Conservation (phyloP, 2,888 invertebrate genomes). For the Asteroscopus sphinx region DNA sequence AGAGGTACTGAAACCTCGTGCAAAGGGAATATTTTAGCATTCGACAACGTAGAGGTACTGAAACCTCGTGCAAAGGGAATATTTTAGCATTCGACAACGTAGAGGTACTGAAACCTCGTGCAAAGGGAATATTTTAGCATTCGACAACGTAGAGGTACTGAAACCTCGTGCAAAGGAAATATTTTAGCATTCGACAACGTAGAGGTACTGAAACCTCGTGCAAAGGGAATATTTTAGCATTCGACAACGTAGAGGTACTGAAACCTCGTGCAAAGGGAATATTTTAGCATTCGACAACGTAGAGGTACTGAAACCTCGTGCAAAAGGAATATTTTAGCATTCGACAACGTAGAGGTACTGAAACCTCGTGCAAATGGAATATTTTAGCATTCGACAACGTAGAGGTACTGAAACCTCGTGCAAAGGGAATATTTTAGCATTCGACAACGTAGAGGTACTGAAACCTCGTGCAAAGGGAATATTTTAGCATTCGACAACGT, state of each 20-base stretch:
- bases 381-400: conserved; percentile 36
- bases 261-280: conserved; percentile 28
- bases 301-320: conserved; percentile 16
- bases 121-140: conserved; percentile 37
- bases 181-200: conserved; percentile 36
- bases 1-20: conserved; percentile 16
- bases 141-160: conserved; percentile 27
- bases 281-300: conserved; percentile 36
- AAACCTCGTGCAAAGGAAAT: conserved; percentile 27
- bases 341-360: conserved; percentile 27
- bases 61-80: conserved; percentile 28
- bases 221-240: conserved; percentile 37
- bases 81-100: conserved; percentile 36
- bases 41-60: conserved; percentile 27
- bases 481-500: conserved; percentile 36
- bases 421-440: conserved; percentile 37
- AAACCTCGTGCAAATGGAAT: conserved; percentile 28
- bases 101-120: conserved; percentile 16
- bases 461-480: conserved; percentile 28
- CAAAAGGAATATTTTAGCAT: conserved; percentile 37
- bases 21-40: conserved; percentile 37
- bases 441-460: conserved; percentile 27
- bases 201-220: conserved; percentile 16
- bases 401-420: conserved; percentile 16
- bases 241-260: conserved; percentile 27